Conservation (phyloP, 2,113 vertebrate genomes). For the Otolemur garnettii region DNA sequence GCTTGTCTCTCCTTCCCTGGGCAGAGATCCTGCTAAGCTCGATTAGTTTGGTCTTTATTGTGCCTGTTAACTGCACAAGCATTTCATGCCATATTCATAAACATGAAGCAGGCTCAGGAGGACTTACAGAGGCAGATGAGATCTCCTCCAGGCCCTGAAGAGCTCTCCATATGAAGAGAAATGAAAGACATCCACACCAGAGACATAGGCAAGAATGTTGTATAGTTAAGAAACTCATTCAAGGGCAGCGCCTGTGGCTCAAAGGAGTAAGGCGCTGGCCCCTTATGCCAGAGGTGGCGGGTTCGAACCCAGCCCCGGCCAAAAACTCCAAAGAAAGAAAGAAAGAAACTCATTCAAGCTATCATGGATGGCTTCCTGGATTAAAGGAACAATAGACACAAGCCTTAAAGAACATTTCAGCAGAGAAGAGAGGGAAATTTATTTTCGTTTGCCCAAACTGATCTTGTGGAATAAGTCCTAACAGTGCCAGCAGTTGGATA, state of each 20-base stretch:
- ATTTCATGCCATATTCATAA: not conserved
- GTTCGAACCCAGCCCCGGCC: too few species aligned
- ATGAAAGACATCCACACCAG: not conserved
- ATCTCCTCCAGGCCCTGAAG: not conserved
- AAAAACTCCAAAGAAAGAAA: too few species aligned
- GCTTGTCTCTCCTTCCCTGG: conserved; percentile 68
- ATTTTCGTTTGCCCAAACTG: not conserved
- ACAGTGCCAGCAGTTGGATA: not conserved
- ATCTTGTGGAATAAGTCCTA: not conserved
- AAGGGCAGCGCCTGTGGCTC: not conserved
- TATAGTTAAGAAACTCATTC: not conserved
- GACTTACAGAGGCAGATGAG: not conserved
- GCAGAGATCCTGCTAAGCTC: conserved; percentile 51
- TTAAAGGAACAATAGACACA: not conserved
- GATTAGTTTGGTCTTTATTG: conserved; percentile 49
- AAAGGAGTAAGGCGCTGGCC: too few species aligned
- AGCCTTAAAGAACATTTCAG: conserved; percentile 28
- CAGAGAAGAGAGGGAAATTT: not conserved
- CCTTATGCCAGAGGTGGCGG: too few species aligned
- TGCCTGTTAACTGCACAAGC: conserved; percentile 33
- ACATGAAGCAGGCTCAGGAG: not conserved
- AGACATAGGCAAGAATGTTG: not conserved
- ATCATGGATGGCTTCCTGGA: not conserved
- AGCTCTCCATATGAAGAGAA: not conserved
- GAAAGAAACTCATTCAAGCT: not conserved